phyloP scores from a whole-genome alignment of 2,113 vertebrate species.

The Dendropsophus ebraccatus region DNA sequence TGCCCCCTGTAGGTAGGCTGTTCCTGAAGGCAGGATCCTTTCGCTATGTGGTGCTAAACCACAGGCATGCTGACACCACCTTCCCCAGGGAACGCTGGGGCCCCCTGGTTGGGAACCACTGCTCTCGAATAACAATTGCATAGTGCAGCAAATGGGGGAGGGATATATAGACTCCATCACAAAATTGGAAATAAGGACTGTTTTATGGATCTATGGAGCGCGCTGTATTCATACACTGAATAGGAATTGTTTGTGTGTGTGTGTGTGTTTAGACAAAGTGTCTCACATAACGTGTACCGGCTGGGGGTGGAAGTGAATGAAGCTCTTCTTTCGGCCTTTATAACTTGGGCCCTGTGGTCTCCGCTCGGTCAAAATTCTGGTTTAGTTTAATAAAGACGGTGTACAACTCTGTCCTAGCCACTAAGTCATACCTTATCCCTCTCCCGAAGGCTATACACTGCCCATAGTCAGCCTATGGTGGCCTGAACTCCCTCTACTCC shows the following conservation, averaged over 20 bases:
- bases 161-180: background rate
- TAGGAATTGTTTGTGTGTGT: constrained; percentile 41
- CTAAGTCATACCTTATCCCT: background rate
- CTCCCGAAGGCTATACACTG: constrained; percentile 15
- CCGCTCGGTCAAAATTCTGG: constrained; percentile 22
- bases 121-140: background rate
- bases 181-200: background rate
- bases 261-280: constrained; percentile 38
- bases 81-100: too few species aligned
- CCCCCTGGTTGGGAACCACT: background rate
- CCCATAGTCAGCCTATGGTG: constrained; percentile 1
- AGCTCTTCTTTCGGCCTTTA: constrained; percentile 17
- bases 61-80: too few species aligned
- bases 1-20: too few species aligned
- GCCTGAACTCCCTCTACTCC: constrained; percentile 10
- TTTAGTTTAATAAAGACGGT: constrained; percentile 19
- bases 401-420: constrained; percentile 1
- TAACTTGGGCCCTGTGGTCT: constrained; percentile 42
- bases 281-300: constrained; percentile 27
- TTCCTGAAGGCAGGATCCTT: too few species aligned
- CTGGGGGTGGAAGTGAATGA: background rate
- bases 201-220: background rate
- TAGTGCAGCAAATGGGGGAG: background rate
- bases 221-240: constrained; percentile 2
- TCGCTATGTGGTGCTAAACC: too few species aligned